Evolutionary conservation across 2,113 vertebrate genomes (phyloP), one percentile per base, ranked within the genome.

Genomic region (Montifringilla adamsi): DNA sequence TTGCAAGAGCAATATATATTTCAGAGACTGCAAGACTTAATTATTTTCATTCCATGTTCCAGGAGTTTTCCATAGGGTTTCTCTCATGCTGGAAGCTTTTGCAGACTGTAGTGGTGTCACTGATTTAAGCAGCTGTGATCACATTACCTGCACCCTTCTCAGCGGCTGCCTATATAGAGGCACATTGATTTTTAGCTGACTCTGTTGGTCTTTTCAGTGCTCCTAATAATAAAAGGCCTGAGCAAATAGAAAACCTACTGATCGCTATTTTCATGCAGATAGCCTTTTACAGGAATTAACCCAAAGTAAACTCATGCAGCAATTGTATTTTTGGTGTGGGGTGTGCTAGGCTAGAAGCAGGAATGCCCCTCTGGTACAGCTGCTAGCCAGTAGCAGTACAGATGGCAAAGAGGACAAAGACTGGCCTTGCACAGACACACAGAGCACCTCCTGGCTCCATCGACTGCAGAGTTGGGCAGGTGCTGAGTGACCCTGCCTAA

Each of bases 161-260:
- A 53, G 52, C 87, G 73, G 80, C 44, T 92, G 52, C 26, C 73
- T 81, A 3, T 47, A 46, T 2, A 49, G 68, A 10, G 18, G 73
- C 60, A 96, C 88, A 94, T 10, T 92, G 96, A 90, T 90, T 96
- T 96, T 93, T 82, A 87, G 83, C 80, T 79, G 72, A 82, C 80
- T 86, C 52, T 72, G 66, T 31, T 84, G 72, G 83, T 69, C 72
- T 56, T 94, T 92, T 92, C 46, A 90, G 64, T n/a, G 26, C 39
- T 91, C 69, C 80, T 50, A 60, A 93, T 76, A 90, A 90, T 47
- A 89, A 84, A 89, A 93, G 0, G 1, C 58, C 52, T 39, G 37
- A 80, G 56, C 43, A 90, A 89, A 86, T 24, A 84, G 52, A 89
- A 95, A 95, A 84, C 13, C 53, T 56, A 69, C 55, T 63, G 67